Base-by-base conservation (phyloP, 2,113 vertebrate species). In the Bujurquina vittata region DNA sequence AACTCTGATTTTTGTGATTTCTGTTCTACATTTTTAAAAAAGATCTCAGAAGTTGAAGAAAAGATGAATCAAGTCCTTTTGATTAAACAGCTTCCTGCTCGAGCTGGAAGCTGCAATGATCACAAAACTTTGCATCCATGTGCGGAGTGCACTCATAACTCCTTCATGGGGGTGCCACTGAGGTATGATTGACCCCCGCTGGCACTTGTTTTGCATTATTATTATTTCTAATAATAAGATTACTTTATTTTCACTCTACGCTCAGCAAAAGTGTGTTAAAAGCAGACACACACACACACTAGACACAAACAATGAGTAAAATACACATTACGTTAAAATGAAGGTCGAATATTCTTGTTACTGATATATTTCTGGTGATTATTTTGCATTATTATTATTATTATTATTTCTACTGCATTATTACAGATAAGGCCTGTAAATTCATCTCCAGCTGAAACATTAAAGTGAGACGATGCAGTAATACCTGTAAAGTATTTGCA, bases 121-220 rank as follows among this genome's bases (percentile, higher is more conserved):
- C 37, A 67, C 63, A 18, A 14, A 0, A 67, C 40, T 26, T 67
- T 3, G 46, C 17, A 14, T 43, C 35, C 10, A 40, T 3, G 62
- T 65, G 1, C 43, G 37, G 1, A 8, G 7, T 17, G 62, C 5
- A 14, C 23, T 8, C 0, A 0, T 0, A 40, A 40, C 0, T 22
- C 61, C 61, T 15, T 63, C 20, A 63, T 0, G 11, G 61, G 61
- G 35, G 14, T 33, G 10, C 37, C 61, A 20, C 11, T 8, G 7
- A 15, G 20, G 8, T 0, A 0, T 0, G n/a, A 63, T 0, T 63
- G 61, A 37, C 61, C 20, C 7, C 20, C 20, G 6, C 61, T 37
- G 33, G 60, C n/a, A 0, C 33, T 63, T 22, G 4, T 14, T 63
- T 11, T 63, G 3, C 20, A 33, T 33, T 35, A 8, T 7, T 35